phyloP scores from a whole-genome alignment of 2,888 invertebrate genomes.

The Sinelater perroti region DNA sequence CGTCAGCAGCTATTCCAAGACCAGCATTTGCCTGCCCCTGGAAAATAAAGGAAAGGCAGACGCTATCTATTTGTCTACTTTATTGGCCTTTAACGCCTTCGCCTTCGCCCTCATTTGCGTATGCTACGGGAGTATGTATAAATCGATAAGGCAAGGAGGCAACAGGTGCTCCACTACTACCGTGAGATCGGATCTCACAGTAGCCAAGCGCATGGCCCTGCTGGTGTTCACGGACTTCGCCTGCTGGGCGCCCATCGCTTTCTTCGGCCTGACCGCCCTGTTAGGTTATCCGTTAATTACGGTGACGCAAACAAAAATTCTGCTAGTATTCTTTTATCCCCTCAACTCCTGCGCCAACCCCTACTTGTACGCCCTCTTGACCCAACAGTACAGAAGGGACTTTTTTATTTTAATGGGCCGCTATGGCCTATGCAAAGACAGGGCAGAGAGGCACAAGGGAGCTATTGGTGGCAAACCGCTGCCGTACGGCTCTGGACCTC shows the following conservation, averaged over 20 bases:
- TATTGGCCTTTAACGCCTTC: constrained; percentile 68
- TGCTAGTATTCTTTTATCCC: constrained; percentile 74
- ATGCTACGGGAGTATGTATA: constrained; percentile 71
- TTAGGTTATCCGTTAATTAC: constrained; percentile 69
- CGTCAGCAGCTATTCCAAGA: constrained; percentile 71
- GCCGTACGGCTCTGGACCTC: constrained; percentile 55
- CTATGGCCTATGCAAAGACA: constrained; percentile 60
- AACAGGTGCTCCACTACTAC: constrained; percentile 65
- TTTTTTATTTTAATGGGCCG: constrained; percentile 64
- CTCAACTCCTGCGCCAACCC: constrained; percentile 76
- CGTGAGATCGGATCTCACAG: constrained; percentile 61
- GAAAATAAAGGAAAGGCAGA: constrained; percentile 65
- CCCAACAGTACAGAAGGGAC: constrained; percentile 71
- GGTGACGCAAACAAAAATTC: constrained; percentile 64
- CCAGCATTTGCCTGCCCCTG: constrained; percentile 74
- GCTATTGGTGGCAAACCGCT: constrained; percentile 59
- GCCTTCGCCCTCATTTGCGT: constrained; percentile 71
- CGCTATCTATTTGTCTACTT: constrained; percentile 65
- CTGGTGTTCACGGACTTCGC: constrained; percentile 73
- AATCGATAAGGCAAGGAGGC: constrained; percentile 63
- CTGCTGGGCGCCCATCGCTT: constrained; percentile 72
- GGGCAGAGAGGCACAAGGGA: constrained; percentile 61
- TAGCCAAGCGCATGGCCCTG: constrained; percentile 73
- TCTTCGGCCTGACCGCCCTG: constrained; percentile 72
- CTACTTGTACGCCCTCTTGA: constrained; percentile 72